Base-by-base conservation (phyloP, 2,113 vertebrate genomes). In the Epinephelus moara region DNA sequence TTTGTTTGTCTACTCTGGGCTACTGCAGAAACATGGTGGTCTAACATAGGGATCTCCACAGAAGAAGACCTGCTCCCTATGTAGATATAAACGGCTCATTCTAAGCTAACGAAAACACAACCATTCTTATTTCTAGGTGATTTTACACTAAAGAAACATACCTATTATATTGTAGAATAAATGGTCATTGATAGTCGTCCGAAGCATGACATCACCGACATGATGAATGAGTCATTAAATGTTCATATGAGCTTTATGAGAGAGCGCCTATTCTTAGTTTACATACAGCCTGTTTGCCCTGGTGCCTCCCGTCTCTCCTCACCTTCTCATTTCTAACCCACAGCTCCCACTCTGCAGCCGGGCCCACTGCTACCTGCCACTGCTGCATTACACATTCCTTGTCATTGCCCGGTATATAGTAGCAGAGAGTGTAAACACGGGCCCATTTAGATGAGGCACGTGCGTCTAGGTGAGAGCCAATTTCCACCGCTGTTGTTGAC, bases 401-500 rank as follows among this genome's bases (percentile, higher is more conserved):
- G 70, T 79, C 90, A 63, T 25, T 27, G 75, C 89, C 47, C 55
- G 3, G 71, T 40, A 9, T 73, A 70, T 72, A 68, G 83, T 45
- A 62, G 81, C 74, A 37, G n/a, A 1, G 52, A 71, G 77, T 81
- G 86, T 85, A 89, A 89, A 91, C 89, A 86, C 3, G 1, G 75
- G 72, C 33, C 70, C 79, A 52, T 88, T 90, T 79, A 88, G 76
- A 90, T 52, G 81, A 85, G 77, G 64, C 80, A 30, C 62, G 50
- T 73, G 72, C 14, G 13, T 70, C 47, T 61, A 72, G 82, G 83
- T 74, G 86, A 85, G 83, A 88, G 88, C 80, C 89, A 74, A 52
- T 84, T 90, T 83, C 47, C 64, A 80, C 70, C 2, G 15, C 80
- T 49, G 85, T 19, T 92, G 89, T 92, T 93, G 88, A 87, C 91